Evolutionary conservation across 2,888 invertebrate genomes (phyloP), one percentile per base, ranked within the genome.

Genomic region (Nowickia ferox): DNA sequence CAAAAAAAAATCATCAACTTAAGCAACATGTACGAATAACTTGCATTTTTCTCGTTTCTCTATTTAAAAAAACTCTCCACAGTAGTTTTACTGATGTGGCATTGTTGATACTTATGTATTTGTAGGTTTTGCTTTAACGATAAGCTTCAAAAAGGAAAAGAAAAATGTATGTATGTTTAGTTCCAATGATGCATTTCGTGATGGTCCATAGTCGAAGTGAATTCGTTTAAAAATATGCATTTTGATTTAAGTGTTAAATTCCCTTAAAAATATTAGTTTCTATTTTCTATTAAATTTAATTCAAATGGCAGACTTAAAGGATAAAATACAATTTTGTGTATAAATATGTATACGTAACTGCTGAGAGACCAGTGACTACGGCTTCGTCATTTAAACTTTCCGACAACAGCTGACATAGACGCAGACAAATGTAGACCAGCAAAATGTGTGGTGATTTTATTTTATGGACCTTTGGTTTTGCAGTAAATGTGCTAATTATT

Each of bases 141-240:
- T 48, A 19, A 46, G 11, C 53, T n/a, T 17, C 22, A 55, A 65
- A 19, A 65, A 30, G n/a, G 48, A 75, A 57, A 30, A 76, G 55
- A 68, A 75, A 81, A n/a, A n/a, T n/a, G n/a, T n/a, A n/a, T n/a
- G n/a, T 84, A 30, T 30, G 30, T 30, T 30, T 30, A 30, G 81
- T 71, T 10, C 53, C 42, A 53, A 82, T 71, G 66, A 68, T 75
- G 42, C 83, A n/a, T 53, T 69, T 75, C 57, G 65, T 71, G 68
- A 57, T 84, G 86, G 80, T 44, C 68, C 82, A 86, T 81, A 75
- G 71, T 75, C 76, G 46, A 1, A 59, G n/a, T 57, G 46, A 53
- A 57, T 71, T 68, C 40, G 57, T 59, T 66, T 61, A 13, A 51
- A 69, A 74, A 19, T 65, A 66, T 40, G 17, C 61, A 65, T 63